These are phyloP conservation scores for Diploscapter pachys DNA, from an alignment of 1,140 invertebrate species.

Conservation along the genomic window DNA sequence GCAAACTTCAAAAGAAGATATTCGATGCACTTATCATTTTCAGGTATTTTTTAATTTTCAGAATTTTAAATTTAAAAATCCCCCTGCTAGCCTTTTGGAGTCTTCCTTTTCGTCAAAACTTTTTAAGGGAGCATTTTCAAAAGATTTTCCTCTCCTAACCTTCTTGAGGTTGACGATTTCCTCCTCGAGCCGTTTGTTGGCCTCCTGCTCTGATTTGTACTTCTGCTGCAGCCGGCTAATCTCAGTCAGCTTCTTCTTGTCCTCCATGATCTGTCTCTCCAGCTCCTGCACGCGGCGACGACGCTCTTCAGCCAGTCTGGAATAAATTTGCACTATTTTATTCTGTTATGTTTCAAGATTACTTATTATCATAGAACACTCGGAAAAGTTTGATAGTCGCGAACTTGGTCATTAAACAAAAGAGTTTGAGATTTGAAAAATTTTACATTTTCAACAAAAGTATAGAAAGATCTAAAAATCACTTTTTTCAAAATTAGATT, in stretches of 20 bases:
- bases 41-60: no score
- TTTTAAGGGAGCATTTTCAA: background rate
- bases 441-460: background rate
- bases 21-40: no score
- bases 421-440: background rate
- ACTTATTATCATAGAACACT: background rate
- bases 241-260: slow-evolving; percentile 24
- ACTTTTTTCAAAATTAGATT: slow-evolving; percentile 20
- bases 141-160: background rate
- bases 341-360: background rate
- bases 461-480: slow-evolving; percentile 11
- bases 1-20: no score
- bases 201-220: slow-evolving; percentile 17
- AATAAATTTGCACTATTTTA: slow-evolving; percentile 1
- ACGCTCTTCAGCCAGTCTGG: slow-evolving; percentile 26
- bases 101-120: background rate
- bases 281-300: slow-evolving; percentile 32
- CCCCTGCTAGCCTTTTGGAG: background rate
- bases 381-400: background rate
- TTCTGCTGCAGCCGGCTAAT: slow-evolving; percentile 25
- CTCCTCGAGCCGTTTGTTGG: background rate
- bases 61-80: no score
- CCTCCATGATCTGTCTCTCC: slow-evolving; percentile 14
- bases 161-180: slow-evolving; percentile 12
- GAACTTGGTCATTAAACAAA: slow-evolving; percentile 7